Percentiles rank a stretch among this genome's conserved stretches.
Conservation (phyloP, 2,888 invertebrate genomes). For the Dendrolimus houi region DNA sequence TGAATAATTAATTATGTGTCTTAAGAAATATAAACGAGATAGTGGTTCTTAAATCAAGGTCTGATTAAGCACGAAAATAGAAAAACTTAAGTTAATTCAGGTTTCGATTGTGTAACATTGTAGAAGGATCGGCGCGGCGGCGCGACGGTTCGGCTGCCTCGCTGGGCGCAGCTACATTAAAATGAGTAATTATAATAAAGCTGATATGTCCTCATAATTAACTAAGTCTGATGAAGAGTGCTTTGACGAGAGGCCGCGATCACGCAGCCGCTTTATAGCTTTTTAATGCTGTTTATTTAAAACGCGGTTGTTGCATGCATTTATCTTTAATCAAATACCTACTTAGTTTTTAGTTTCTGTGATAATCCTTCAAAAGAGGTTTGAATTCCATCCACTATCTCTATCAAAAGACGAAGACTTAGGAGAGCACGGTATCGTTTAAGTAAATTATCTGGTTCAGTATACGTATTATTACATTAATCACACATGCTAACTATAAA, state of each 20-base stretch:
- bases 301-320: no score
- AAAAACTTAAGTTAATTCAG: neutral
- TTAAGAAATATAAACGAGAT: constrained; percentile 1
- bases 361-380: no score
- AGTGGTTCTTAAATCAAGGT: constrained; percentile 5
- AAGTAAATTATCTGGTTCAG: no score
- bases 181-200: constrained; percentile 75
- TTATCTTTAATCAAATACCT: no score
- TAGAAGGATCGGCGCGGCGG: constrained; percentile 17
- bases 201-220: constrained; percentile 72
- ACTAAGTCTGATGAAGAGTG: constrained; percentile 73
- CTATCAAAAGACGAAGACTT: no score
- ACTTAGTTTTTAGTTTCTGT: no score
- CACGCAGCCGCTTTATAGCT: constrained; percentile 44
- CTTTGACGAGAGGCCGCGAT: constrained; percentile 46
- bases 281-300: neutral
- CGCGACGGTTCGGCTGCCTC: constrained; percentile 17
- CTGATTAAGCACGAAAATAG: constrained; percentile 7
- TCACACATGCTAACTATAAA: no score
- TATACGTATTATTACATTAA: no score
- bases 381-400: no score
- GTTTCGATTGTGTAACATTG: constrained; percentile 15
- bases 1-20: neutral
- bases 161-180: constrained; percentile 68
- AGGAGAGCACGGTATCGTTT: no score